These are phyloP conservation scores for Sebastes trivittatus DNA, from an alignment of 2,797 vertebrate genomes.

Conservation along the genomic window DNA sequence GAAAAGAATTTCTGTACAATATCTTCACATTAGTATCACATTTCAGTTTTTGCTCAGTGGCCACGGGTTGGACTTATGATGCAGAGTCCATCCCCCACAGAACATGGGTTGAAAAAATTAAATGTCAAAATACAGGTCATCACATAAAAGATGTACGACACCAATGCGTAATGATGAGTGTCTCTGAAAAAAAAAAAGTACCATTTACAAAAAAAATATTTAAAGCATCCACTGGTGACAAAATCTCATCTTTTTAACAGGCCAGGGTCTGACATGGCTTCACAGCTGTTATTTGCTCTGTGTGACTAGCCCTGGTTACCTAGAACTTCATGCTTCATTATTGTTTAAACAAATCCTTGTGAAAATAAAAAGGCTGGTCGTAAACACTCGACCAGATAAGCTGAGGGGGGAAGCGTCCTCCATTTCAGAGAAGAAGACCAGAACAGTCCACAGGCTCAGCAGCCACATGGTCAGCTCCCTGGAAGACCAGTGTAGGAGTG, in stretches of 20 bases:
- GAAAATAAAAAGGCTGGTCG: constrained; percentile 39
- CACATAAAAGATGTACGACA: constrained; percentile 45
- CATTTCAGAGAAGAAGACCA: constrained; percentile 18
- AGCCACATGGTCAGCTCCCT: constrained; percentile 38
- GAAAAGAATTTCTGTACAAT: constrained; percentile 66
- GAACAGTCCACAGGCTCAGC: constrained; percentile 39
- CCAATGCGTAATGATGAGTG: constrained; percentile 8
- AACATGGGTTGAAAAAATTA: constrained; percentile 20
- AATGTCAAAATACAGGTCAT: constrained; percentile 35
- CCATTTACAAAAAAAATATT: constrained; percentile 65
- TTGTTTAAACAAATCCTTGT: constrained; percentile 30
- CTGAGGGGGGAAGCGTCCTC: constrained; percentile 31
- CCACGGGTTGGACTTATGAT: constrained; percentile 16
- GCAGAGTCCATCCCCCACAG: constrained; percentile 3
- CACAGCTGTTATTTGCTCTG: constrained; percentile 26
- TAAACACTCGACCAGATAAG: constrained; percentile 29
- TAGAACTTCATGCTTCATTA: constrained; percentile 19
- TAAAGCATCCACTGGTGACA: constrained; percentile 37
- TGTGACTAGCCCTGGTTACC: constrained; percentile 3
- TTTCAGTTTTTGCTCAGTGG: constrained; percentile 43
- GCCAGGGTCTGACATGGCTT: constrained; percentile 42
- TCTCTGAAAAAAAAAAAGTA: constrained; percentile 34
- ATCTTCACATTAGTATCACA: constrained; percentile 51
- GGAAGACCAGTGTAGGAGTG: constrained; percentile 60
- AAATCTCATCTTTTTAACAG: constrained; percentile 28